phyloP scores from a whole-genome alignment of 1,140 invertebrate species.

The Caenorhabditis inopinata region DNA sequence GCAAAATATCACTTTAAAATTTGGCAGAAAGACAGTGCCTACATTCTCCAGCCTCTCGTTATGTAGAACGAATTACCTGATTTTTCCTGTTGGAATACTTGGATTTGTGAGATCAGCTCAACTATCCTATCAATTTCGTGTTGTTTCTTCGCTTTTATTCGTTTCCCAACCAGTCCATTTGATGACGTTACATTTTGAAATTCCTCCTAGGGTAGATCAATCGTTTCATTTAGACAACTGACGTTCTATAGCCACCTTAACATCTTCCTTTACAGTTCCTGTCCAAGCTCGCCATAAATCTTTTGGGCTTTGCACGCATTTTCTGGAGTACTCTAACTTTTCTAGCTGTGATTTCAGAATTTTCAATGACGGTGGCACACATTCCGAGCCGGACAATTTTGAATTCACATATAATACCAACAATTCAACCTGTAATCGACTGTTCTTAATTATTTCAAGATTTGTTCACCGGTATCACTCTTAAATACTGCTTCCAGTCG shows the following conservation, averaged over 20 bases:
- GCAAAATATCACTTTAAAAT: background rate
- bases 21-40: too few relatives aligned
- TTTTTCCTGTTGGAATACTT: background rate
- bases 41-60: too few relatives aligned
- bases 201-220: background rate
- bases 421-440: background rate
- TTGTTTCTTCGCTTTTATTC: slow-evolving; percentile 57
- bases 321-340: background rate
- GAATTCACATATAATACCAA: background rate
- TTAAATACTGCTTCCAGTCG: too few relatives aligned
- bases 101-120: slow-evolving; percentile 31
- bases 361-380: background rate
- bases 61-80: too few relatives aligned
- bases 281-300: background rate
- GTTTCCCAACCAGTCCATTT: slow-evolving; percentile 16
- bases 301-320: background rate
- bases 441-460: too few relatives aligned
- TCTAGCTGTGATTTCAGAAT: background rate
- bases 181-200: background rate
- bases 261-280: too few relatives aligned
- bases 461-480: too few relatives aligned
- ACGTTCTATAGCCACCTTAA: too few relatives aligned
- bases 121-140: slow-evolving; percentile 55
- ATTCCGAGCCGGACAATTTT: background rate
- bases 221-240: background rate